Base-by-base conservation (phyloP, 2,888 invertebrate species). In the Brachyopa scutellaris region DNA sequence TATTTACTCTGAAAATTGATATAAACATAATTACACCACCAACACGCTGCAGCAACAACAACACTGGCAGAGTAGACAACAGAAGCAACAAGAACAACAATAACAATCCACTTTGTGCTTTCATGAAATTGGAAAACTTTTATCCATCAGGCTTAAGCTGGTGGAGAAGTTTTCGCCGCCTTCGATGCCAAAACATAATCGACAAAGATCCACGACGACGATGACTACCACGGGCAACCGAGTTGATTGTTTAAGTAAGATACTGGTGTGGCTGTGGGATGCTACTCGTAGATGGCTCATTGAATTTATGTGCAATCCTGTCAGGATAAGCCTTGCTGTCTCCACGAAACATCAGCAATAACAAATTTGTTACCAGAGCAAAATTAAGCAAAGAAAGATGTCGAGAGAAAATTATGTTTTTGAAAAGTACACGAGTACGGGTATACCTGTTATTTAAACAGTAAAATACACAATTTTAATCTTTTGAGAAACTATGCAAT, bases 71-170 rank as follows among this genome's bases (percentile, higher is more conserved):
- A 11, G 23, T n/a, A 51, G 38, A 64, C 38, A 49, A 40, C 38
- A 51, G 40, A 29, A 38, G 23, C n/a, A 23, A 31, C 53, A 42
- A 42, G 11, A 57, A 38, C 55, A 59, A 67, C 55, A 67, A 53
- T 45, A 53, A 21, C 67, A 67, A 55, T 42, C 33, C 45, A 45
- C 55, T 67, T 62, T 55, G 66, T 53, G 66, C 15, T 66, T 31
- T 55, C 47, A 55, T 45, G 45, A 67, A 67, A 67, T 67, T 67
- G 55, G 45, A 67, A 67, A 67, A 67, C 26, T 67, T 67, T 67
- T 55, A 42, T 17, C 42, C 67, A 67, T 67, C 67, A 67, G 55
- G 55, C 21, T 55, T 55, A 55, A 67, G 45, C 67, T 66, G 51
- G 53, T 19, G 40, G 17, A 42, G 19, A 53, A 53, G 66, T 66